A percentile compares a stretch with the other conserved stretches of the same genome.
Evolutionary conservation across 2,797 vertebrate genomes (phyloP).

Genomic region (Chaetophractus vellerosus): DNA sequence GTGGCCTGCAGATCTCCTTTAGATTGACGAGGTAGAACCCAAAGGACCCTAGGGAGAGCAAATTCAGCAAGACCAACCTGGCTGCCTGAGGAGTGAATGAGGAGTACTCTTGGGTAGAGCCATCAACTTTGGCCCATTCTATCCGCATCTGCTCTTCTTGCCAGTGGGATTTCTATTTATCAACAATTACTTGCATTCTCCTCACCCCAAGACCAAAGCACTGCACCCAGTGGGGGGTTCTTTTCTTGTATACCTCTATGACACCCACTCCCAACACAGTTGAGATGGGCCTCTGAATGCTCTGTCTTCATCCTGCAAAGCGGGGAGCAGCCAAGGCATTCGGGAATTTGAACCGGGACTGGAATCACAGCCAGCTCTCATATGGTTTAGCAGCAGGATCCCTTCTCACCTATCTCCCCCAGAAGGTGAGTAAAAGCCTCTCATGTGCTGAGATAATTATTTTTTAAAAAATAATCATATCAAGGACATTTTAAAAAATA

Average conservation of each 20-base stretch:
- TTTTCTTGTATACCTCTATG: neutral
- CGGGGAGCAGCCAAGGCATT: neutral
- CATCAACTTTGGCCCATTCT: neutral
- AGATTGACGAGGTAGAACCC: neutral
- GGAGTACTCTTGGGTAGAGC: neutral
- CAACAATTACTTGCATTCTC: neutral
- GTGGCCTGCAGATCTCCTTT: neutral
- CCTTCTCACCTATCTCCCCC: neutral
- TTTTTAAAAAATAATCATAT: neutral
- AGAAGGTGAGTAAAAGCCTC: neutral
- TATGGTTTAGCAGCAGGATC: accelerated
- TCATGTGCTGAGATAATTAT: neutral
- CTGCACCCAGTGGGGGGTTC: accelerated
- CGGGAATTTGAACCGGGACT: neutral
- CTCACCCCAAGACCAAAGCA: neutral
- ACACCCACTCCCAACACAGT: neutral
- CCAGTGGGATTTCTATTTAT: neutral
- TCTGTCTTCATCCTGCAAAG: neutral
- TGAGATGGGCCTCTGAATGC: neutral
- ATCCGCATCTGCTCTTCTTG: neutral
- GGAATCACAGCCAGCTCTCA: neutral
- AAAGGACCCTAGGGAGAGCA: neutral
- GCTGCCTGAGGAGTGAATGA: neutral
- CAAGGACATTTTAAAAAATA: neutral
- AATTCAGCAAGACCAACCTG: neutral